Base-by-base conservation (phyloP, 2,888 invertebrate genomes). In the Dichetophora obliterata region DNA sequence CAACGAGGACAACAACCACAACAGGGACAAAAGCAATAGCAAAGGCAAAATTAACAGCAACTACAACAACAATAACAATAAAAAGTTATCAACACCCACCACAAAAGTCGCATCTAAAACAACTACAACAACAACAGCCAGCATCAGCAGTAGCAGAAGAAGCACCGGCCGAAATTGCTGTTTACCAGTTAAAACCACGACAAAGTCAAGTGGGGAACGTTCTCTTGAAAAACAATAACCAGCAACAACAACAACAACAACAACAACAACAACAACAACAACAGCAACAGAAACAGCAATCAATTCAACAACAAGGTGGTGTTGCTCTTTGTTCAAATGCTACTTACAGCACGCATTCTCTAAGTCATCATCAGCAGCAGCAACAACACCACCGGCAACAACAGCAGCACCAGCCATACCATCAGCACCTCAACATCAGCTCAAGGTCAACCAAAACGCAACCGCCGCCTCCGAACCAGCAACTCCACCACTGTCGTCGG, bases 1-100 rank as follows among this genome's bases (percentile, higher is more conserved):
- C 79, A 84, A 82, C 83, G 81, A 81, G 80, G 68, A 75, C 75
- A n/a, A 37, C 68, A 31, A 65, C 71, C 43, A 43, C 19, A 22
- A 19, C 19, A 68, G 52, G 76, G 57, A 24, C 79, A 76, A 70
- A 52, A 71, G 68, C 66, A 37, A 31, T n/a, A 24, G 19, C 48
- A n/a, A 48, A 9, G n/a, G 14, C 19, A 54, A 34, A 63, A 52
- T 31, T n/a, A 68, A 68, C 63, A 37, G 5, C 71, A 48, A n/a
- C 48, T 3, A 52, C 50, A 69, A 22, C 54, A 34, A n/a, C 54
- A 52, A 11, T 31, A 71, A 34, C 54, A 63, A 31, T 69, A 50
- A 24, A 50, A 50, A 61, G 37, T 59, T 54, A 27, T 61, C 72
- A 37, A 24, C 22, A 14, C 31, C 65, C 43, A 63, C 63, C 50